Percentiles rank a stretch among this genome's conserved stretches.
These are phyloP conservation scores for Phorcus lineatus DNA, from an alignment of 2,888 invertebrate species.

Conservation along the genomic window DNA sequence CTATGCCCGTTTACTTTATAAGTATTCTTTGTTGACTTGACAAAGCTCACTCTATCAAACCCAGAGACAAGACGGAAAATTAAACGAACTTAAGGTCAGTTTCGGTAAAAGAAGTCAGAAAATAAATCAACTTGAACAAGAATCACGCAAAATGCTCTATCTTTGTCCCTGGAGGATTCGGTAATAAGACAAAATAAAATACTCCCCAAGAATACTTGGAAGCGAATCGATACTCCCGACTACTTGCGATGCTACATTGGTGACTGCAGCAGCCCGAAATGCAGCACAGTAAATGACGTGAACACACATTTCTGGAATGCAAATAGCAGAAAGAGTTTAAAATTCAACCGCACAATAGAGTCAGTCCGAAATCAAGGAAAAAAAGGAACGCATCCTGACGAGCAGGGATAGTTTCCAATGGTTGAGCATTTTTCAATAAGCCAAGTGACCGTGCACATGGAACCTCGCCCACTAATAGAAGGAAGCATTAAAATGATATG, in stretches of 20 bases:
- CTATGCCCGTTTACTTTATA: not conserved
- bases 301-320: not conserved
- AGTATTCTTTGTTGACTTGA: not conserved
- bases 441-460: too few species aligned
- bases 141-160: conserved; percentile 1
- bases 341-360: too few species aligned
- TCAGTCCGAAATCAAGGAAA: too few species aligned
- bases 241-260: not conserved
- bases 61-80: not conserved
- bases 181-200: conserved; percentile 5
- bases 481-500: too few species aligned
- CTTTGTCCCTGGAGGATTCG: not conserved
- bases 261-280: too few species aligned
- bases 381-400: too few species aligned
- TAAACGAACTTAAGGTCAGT: not conserved
- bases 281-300: not conserved
- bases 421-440: too few species aligned
- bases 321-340: too few species aligned
- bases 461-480: too few species aligned
- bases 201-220: not conserved
- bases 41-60: not conserved
- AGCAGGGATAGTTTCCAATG: too few species aligned
- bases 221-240: not conserved
- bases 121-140: conserved; percentile 13
- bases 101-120: not conserved